phyloP scores from a whole-genome alignment of 2,113 vertebrate genomes.

The Nesospiza acunhae region DNA sequence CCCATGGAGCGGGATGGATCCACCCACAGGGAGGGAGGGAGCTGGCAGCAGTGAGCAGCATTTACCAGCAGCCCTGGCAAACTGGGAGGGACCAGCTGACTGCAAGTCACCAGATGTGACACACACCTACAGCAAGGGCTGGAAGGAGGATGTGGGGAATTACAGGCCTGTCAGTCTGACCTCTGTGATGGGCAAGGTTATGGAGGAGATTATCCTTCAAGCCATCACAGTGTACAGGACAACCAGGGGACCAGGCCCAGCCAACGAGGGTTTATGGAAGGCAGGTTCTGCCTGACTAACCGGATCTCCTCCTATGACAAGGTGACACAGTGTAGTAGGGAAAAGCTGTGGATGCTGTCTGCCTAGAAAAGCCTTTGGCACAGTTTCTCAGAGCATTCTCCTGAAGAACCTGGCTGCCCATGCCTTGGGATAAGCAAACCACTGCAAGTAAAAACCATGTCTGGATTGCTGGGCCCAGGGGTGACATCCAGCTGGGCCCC shows the following conservation, averaged over 20 bases:
- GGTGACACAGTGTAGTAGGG: neutral
- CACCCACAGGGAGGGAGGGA: neutral
- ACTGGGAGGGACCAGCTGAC: neutral
- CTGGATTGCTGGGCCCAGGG: no score
- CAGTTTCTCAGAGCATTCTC: neutral
- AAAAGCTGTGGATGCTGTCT: neutral
- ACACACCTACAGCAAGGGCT: neutral
- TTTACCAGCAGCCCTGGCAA: neutral
- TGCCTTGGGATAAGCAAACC: no score
- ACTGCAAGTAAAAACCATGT: neutral
- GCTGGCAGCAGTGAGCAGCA: neutral
- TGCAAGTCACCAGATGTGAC: neutral
- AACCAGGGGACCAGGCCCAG: neutral
- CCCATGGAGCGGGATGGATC: neutral
- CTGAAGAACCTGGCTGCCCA: neutral
- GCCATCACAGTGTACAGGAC: neutral
- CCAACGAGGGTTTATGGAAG: rapidly evolving
- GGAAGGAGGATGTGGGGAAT: neutral
- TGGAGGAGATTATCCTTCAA: neutral
- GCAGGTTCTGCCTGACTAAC: neutral
- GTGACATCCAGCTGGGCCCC: neutral
- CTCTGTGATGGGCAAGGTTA: neutral
- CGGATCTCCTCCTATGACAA: neutral
- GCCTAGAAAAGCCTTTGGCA: neutral
- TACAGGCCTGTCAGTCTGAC: neutral